These are phyloP conservation scores for Rhorus exstirpatorius DNA, from an alignment of 2,888 invertebrate species.

Conservation along the genomic window DNA sequence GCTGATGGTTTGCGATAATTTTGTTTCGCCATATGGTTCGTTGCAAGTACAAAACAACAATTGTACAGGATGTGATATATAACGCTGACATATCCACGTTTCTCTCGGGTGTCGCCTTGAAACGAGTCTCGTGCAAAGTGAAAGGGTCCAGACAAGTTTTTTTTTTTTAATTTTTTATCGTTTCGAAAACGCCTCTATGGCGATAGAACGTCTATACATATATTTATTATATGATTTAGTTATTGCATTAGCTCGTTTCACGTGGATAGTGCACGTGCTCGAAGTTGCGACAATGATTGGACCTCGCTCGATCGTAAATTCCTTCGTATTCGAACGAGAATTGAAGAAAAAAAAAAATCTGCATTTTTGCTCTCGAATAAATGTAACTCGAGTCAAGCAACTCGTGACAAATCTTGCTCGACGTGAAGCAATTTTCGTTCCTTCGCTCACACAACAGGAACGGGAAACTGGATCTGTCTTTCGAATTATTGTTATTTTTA, in stretches of 20 bases:
- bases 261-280: constrained; percentile 63
- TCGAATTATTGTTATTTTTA: too few species aligned
- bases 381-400: background rate
- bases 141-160: constrained; percentile 77
- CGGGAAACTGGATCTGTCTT: too few species aligned
- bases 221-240: constrained; percentile 13
- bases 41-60: constrained; percentile 38
- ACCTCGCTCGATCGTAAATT: constrained; percentile 37
- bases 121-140: constrained; percentile 78
- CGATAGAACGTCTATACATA: constrained; percentile 10
- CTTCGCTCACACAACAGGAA: too few species aligned
- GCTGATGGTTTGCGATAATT: too few species aligned
- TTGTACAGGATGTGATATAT: constrained; percentile 37
- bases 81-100: constrained; percentile 61
- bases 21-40: constrained; percentile 14
- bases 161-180: constrained; percentile 33
- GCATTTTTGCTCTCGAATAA: background rate
- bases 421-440: too few species aligned
- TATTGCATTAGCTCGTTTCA: constrained; percentile 37
- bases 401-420: too few species aligned
- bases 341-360: background rate
- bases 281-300: constrained; percentile 22
- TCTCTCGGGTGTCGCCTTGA: constrained; percentile 78
- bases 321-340: constrained; percentile 16
- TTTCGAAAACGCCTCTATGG: constrained; percentile 40